Evolutionary conservation across 2,797 vertebrate genomes (phyloP).

Genomic region (Oreochromis grahami): DNA sequence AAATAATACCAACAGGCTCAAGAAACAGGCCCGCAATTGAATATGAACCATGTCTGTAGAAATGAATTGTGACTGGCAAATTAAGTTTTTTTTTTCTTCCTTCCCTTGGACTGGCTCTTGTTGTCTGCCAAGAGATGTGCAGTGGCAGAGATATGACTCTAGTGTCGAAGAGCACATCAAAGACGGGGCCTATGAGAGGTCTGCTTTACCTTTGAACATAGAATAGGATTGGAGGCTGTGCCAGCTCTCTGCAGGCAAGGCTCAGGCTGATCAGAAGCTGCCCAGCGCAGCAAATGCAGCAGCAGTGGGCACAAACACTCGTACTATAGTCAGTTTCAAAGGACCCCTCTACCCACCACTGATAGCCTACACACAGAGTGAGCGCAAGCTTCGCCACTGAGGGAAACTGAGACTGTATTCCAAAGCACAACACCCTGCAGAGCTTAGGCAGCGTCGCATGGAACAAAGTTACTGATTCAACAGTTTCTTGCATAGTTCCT

Average conservation of each 20-base stretch:
- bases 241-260: constrained; percentile 83
- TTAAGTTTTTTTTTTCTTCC: constrained; percentile 79
- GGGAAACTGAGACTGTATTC: constrained; percentile 42
- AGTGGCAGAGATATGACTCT: constrained; percentile 81
- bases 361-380: constrained; percentile 58
- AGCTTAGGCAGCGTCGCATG: constrained; percentile 47
- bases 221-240: constrained; percentile 80
- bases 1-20: constrained; percentile 61
- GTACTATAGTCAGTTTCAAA: constrained; percentile 70
- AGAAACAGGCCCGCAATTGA: constrained; percentile 57
- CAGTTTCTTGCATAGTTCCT: constrained; percentile 45
- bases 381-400: constrained; percentile 33
- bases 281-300: constrained; percentile 68
- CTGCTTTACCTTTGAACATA: constrained; percentile 86
- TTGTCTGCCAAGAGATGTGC: constrained; percentile 79
- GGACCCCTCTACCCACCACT: constrained; percentile 60
- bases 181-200: constrained; percentile 79
- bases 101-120: constrained; percentile 68
- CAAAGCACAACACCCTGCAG: constrained; percentile 59
- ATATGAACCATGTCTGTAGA: constrained; percentile 63
- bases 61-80: constrained; percentile 83
- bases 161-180: constrained; percentile 87
- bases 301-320: constrained; percentile 69
- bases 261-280: constrained; percentile 78
- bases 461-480: constrained; percentile 67